Evolutionary conservation across 2,888 invertebrate species (phyloP), one percentile per base, ranked within the genome.

Genomic region (Eustalomyia histrio): DNA sequence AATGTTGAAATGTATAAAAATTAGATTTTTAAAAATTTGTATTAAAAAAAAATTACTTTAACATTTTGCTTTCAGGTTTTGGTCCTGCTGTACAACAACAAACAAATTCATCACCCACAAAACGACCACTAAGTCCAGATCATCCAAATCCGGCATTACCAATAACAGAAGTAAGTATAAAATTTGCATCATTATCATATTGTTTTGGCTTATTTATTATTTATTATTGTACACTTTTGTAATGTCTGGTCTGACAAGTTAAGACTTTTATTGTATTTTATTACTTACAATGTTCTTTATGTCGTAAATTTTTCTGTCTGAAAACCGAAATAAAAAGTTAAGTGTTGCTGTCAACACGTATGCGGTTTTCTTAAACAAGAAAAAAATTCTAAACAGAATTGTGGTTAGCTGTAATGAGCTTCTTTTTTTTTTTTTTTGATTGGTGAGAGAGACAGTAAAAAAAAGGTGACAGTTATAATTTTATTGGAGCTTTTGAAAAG

Each of bases 111-210:
- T 92, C 92, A 57, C 92, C 92, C 73, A 92, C 92, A 53, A 91
- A 92, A 84, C 90, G 92, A 82, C 92, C 93, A 35, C 89, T 92
- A 83, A 93, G 93, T 74, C 93, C 93, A 39, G 94, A 94, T 88
- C 92, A 93, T 86, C 93, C 94, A 12, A 93, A 94, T 91, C 94
- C 94, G 79, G 93, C 93, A 55, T 91, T 93, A 87, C 93, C 94
- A 82, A 94, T 94, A 85, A 93, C 93, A 53, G 94, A 94, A 90
- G 92, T 93, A 89, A 91, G 12, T 24, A 57, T n/a, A 18, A 2
- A n/a, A 33, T 55, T 29, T 24, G 8, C 43, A 33, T 53, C 74
- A 72, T 58, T 52, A 18, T 60, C 35, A 18, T 52, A 52, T 58
- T 18, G 2, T 35, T 58, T 47, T 8, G 29, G 24, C 24, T 24